Evolutionary conservation across 2,797 vertebrate genomes (phyloP).

Genomic region (Neosilurus hyrtlii): DNA sequence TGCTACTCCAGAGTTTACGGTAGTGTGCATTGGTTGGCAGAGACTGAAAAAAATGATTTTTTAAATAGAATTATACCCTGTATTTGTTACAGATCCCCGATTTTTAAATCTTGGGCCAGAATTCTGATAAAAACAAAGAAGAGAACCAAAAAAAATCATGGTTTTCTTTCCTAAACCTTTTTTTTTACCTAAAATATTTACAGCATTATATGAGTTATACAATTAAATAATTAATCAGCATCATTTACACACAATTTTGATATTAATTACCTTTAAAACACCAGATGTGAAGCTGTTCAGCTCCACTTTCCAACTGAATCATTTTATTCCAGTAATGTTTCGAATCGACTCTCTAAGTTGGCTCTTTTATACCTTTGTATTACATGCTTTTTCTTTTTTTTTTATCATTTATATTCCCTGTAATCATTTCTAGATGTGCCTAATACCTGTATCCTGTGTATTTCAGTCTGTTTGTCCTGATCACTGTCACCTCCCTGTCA

Average conservation of each 20-base stretch:
- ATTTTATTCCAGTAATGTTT: neutral
- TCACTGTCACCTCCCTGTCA: neutral
- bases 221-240: neutral
- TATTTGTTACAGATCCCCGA: neutral
- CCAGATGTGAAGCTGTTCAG: neutral
- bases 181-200: neutral
- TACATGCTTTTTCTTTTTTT: neutral
- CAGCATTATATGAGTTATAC: neutral
- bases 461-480: neutral
- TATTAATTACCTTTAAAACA: neutral
- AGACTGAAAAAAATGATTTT: neutral
- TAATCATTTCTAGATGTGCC: too few species aligned
- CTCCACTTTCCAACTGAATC: neutral
- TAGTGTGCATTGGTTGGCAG: neutral
- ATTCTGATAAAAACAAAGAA: neutral
- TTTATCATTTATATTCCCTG: neutral
- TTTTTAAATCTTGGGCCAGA: neutral
- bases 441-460: too few species aligned
- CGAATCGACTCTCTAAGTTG: neutral
- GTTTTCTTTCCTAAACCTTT: neutral
- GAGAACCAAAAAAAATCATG: neutral
- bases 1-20: constrained; percentile 5
- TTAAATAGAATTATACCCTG: too few species aligned
- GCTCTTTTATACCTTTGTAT: neutral
- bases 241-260: neutral